Evolutionary conservation across 2,888 invertebrate genomes (phyloP), one percentile per base, ranked within the genome.

Genomic region (Cactoblastis cactorum): DNA sequence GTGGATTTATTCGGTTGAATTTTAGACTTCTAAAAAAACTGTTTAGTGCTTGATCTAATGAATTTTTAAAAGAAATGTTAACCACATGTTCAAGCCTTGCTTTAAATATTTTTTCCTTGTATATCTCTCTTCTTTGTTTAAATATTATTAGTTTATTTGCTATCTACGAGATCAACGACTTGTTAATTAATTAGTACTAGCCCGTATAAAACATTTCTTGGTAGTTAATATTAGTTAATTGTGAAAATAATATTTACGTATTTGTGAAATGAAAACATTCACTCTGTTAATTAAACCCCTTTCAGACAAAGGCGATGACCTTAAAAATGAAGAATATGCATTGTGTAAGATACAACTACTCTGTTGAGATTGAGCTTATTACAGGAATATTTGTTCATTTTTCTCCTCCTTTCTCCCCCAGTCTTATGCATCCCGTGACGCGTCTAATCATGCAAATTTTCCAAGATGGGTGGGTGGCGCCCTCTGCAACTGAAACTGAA

Each of bases 371-470:
- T 35, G 28, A 48, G 56, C 51, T 56, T 58, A 54, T 56, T 53
- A 58, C 54, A 50, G 45, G 49, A 45, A 46, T 37, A 37, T 48
- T 53, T 53, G 55, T 46, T 55, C 53, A 51, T 59, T 55, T 54
- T 62, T 58, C 58, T 52, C 57, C 55, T 59, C 62, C 59, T 55
- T 56, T 59, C 66, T 22, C 61, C 57, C 55, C 61, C 69, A 65
- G 65, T 67, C 70, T 72, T 74, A 74, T 79, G 74, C 80, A 75
- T 74, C 74, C 74, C 71, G 71, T 65, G 70, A 70, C 71, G 69
- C 67, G 74, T 77, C 78, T 83, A 82, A 85, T 85, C 82, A 86
- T 86, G 86, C 78, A 86, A 85, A 86, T 85, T 82, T 77, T 68
- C 72, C 69, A 65, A 79, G 81, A 77, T 70, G 74, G 75, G 77